Evolutionary conservation across 2,113 vertebrate genomes (phyloP).

Genomic region (Sinocyclocheilus anophthalmus): DNA sequence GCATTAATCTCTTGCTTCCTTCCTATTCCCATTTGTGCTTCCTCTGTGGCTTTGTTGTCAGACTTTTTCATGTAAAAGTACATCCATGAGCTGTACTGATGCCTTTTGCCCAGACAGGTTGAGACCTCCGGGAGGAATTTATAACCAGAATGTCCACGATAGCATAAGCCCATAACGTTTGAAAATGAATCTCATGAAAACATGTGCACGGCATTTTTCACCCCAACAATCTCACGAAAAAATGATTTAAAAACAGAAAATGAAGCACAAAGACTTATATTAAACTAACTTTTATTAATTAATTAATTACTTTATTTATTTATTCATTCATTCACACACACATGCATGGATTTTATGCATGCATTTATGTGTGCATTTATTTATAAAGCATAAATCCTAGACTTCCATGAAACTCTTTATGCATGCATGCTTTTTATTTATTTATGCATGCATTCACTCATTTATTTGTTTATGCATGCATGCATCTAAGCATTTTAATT

Average conservation of each 20-base stretch:
- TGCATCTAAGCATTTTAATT: too few relatives aligned
- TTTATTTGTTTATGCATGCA: neutral
- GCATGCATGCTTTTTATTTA: too few relatives aligned
- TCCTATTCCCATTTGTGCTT: slow-evolving; percentile 15
- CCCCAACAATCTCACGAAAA: neutral
- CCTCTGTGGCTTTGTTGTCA: slow-evolving; percentile 15
- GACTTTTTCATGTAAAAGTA: slow-evolving; percentile 4
- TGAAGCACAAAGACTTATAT: neutral
- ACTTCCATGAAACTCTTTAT: neutral
- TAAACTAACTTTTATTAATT: too few relatives aligned
- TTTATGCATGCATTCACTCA: neutral
- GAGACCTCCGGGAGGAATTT: neutral
- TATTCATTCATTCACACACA: neutral
- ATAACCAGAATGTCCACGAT: neutral
- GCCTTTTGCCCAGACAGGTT: slow-evolving; percentile 12
- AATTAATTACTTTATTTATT: neutral
- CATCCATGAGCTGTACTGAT: neutral
- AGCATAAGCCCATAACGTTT: neutral
- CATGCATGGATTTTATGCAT: too few relatives aligned
- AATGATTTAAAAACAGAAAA: neutral
- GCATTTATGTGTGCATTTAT: neutral
- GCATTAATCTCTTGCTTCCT: slow-evolving; percentile 3
- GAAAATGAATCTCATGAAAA: neutral
- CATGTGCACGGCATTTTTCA: neutral
- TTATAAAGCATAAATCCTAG: neutral